Base-by-base conservation (phyloP, 2,888 invertebrate genomes). In the Heliothis peltigera region DNA sequence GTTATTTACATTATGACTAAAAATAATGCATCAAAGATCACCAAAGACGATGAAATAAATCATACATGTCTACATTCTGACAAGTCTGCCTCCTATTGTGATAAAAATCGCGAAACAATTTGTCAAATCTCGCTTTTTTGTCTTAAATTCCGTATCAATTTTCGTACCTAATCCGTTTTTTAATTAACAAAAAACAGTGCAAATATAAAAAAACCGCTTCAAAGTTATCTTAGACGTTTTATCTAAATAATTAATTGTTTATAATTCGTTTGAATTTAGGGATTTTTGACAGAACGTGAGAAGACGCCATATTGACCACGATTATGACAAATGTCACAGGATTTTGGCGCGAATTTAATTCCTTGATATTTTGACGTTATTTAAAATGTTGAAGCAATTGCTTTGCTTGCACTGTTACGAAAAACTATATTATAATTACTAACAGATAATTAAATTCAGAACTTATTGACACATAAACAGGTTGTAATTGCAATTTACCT, bases 201-300 rank as follows among this genome's bases (percentile, higher is more conserved):
- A 5, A 39, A 39, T 39, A 28, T 47, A 48, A 35, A 53, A 55
- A 58, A 54, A 47, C 18, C 19, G 0, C n/a, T n/a, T 55, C 52
- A 42, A 57, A 35, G 25, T 64, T 69, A 70, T 75, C 70, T 80
- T 49, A 74, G 79, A 68, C 74, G 62, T 66, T 63, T 78, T 64
- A 77, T 80, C 80, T 60, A 32, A n/a, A 64, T 57, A 61, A 74
- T 75, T 56, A 61, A 77, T 70, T 43, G 57, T 43, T 25, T 15
- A 17, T 68, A 54, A 59, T 69, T 55, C 52, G 22, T 66, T 28
- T 64, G 64, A 44, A 58, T 61, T 61, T 61, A 21, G 47, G 35
- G 22, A 54, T n/a, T 43, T 62, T 61, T 68, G 79, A 76, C 73
- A 56, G 78, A 69, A 60, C 67, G 72, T 71, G 70, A 73, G 73